Evolutionary conservation across 2,113 vertebrate species (phyloP).

Genomic region (Psettodes erumei): DNA sequence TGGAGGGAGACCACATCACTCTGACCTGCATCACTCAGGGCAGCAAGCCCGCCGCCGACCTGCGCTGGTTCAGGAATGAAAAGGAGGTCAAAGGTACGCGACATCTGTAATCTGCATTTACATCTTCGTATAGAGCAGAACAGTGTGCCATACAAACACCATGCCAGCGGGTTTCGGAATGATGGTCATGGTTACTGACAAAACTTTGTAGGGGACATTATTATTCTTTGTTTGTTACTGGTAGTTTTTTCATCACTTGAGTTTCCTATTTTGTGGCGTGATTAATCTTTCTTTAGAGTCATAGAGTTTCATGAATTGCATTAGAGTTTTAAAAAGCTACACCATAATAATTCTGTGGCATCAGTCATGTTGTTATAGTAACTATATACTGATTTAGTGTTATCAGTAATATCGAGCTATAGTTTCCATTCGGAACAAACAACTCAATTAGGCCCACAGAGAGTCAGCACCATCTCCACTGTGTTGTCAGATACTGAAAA

Average conservation of each 20-base stretch:
- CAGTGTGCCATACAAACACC: background rate
- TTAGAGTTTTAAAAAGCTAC: background rate
- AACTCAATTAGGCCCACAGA: background rate
- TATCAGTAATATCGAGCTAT: background rate
- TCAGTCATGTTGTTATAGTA: background rate
- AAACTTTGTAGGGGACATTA: background rate
- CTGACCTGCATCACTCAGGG: slow-evolving; percentile 97
- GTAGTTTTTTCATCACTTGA: background rate
- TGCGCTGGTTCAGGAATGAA: slow-evolving; percentile 98
- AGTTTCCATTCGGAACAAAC: background rate
- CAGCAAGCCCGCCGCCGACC: slow-evolving; percentile 96
- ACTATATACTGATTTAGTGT: slow-evolving; percentile 1
- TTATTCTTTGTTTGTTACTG: background rate
- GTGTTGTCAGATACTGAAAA: slow-evolving; percentile 5
- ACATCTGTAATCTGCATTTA: background rate
- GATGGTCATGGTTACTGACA: background rate
- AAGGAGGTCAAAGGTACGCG: slow-evolving; percentile 95
- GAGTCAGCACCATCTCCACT: background rate
- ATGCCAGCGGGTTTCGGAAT: background rate
- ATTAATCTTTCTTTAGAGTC: background rate
- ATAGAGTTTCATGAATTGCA: background rate
- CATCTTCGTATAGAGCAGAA: background rate
- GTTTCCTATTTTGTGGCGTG: background rate
- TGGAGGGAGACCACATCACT: slow-evolving; percentile 95
- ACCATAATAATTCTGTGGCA: background rate